A percentile compares a stretch with the other conserved stretches of the same genome.
Evolutionary conservation across 2,888 invertebrate genomes (phyloP).

Genomic region (Athalia circularis): DNA sequence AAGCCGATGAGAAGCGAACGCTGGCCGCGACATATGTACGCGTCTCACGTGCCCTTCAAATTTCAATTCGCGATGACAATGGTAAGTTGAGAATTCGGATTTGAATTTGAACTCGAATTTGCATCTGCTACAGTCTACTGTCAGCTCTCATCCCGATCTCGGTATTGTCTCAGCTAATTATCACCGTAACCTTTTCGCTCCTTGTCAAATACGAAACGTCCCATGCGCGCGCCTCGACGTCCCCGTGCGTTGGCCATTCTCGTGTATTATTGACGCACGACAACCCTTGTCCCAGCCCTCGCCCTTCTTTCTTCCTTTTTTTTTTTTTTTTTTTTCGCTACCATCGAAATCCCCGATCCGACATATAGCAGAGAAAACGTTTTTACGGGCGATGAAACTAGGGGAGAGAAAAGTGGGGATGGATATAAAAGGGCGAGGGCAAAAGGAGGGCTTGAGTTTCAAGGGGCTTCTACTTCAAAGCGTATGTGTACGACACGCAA

Average conservation of each 20-base stretch:
- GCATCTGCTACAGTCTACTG: conserved; percentile 68
- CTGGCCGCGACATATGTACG: conserved; percentile 45
- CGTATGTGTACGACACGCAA: background rate
- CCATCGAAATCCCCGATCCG: conserved; percentile 6
- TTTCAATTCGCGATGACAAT: conserved; percentile 58
- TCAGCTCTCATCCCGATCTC: conserved; percentile 1
- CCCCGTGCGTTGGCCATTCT: background rate
- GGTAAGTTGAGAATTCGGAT: conserved; percentile 13
- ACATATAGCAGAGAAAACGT: conserved; percentile 17
- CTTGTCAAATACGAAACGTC: conserved; percentile 21
- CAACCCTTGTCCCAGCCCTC: conserved; percentile 31
- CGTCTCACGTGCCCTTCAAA: conserved; percentile 59
- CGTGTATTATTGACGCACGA: conserved; percentile 20
- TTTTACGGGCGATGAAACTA: conserved; percentile 36
- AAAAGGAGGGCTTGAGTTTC: conserved; percentile 24
- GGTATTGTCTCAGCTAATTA: conserved; percentile 73
- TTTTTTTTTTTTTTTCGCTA: background rate
- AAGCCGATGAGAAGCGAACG: no score
- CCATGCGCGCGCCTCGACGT: background rate
- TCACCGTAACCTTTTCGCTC: conserved; percentile 55
- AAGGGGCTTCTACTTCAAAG: conserved; percentile 13
- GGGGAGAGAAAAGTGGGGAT: conserved; percentile 13
- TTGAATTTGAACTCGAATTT: conserved; percentile 63
- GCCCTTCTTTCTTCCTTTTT: background rate
- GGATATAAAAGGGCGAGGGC: background rate